phyloP scores from a whole-genome alignment of 2,797 vertebrate genomes.

The Sebastes trivittatus region DNA sequence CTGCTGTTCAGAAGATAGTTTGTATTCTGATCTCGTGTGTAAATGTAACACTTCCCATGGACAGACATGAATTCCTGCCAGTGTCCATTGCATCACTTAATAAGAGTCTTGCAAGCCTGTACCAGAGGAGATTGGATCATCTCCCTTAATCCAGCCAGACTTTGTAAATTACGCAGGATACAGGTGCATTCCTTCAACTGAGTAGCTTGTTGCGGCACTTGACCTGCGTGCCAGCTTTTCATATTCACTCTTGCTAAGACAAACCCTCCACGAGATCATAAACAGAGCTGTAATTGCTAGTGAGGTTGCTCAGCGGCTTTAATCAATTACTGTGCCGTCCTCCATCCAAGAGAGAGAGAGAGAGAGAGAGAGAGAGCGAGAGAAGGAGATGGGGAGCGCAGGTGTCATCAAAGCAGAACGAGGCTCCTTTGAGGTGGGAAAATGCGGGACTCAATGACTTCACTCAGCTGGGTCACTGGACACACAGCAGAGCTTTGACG shows the following conservation, averaged over 20 bases:
- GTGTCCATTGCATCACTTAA: neutral
- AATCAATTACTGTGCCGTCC: slow-evolving; percentile 58
- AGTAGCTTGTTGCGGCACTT: neutral
- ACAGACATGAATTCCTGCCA: neutral
- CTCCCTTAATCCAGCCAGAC: neutral
- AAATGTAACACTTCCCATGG: neutral
- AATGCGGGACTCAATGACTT: slow-evolving; percentile 69
- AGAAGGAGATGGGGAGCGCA: slow-evolving; percentile 45
- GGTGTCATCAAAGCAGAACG: slow-evolving; percentile 73
- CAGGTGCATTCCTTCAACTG: neutral
- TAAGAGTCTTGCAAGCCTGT: neutral
- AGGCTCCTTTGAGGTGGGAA: slow-evolving; percentile 68
- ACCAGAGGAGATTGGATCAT: neutral
- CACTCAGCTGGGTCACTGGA: slow-evolving; percentile 73
- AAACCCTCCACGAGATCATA: slow-evolving; percentile 41
- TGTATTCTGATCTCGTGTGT: neutral
- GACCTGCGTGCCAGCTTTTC: slow-evolving; percentile 28
- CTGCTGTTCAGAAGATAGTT: neutral
- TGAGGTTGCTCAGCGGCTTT: slow-evolving; percentile 37
- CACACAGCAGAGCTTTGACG: slow-evolving; percentile 78
- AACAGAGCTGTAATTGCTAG: slow-evolving; percentile 52
- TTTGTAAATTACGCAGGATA: neutral
- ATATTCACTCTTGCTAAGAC: slow-evolving; percentile 25
- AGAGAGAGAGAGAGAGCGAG: neutral
- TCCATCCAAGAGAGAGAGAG: neutral